These are phyloP conservation scores for Pleuronectes platessa DNA, from an alignment of 2,113 vertebrate genomes.

Conservation along the genomic window DNA sequence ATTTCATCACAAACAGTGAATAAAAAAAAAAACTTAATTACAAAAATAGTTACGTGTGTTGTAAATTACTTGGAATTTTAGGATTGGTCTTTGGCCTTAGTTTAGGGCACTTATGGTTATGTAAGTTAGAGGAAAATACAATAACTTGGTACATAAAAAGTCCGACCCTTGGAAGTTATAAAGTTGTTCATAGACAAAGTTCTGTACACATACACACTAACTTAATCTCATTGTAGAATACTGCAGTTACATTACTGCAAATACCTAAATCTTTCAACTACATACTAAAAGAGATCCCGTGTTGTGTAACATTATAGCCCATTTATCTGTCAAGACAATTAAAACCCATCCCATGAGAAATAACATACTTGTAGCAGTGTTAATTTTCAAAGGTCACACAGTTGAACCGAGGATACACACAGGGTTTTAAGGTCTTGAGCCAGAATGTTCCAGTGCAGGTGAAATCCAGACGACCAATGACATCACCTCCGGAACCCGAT, in stretches of 20 bases:
- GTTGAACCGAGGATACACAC: conserved; percentile 22
- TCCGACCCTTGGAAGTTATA: conserved; percentile 4
- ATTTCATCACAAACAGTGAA: conserved; percentile 13
- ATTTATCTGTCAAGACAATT: conserved; percentile 52
- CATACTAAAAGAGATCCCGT: conserved; percentile 25
- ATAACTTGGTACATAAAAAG: conserved; percentile 7
- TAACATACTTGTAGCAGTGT: conserved; percentile 56
- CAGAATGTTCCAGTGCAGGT: conserved; percentile 48
- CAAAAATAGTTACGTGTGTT: conserved; percentile 31
- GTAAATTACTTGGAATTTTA: conserved; percentile 24
- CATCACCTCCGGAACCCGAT: conserved; percentile 73
- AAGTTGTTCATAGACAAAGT: conserved; percentile 19
- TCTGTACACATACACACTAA: not conserved
- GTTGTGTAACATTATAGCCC: conserved; percentile 44
- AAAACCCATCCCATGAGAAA: conserved; percentile 61
- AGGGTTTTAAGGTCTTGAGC: conserved; percentile 41
- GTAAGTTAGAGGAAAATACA: conserved; percentile 11
- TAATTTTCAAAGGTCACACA: conserved; percentile 56
- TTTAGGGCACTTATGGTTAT: conserved; percentile 33
- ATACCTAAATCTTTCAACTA: conserved; percentile 39
- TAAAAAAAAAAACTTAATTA: conserved; percentile 17
- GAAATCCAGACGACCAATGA: conserved; percentile 76
- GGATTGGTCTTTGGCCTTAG: conserved; percentile 53
- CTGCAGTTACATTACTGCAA: conserved; percentile 42
- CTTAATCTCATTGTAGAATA: conserved; percentile 25